Conservation (phyloP, 2,113 vertebrate species). For the Pleuronectes platessa region DNA sequence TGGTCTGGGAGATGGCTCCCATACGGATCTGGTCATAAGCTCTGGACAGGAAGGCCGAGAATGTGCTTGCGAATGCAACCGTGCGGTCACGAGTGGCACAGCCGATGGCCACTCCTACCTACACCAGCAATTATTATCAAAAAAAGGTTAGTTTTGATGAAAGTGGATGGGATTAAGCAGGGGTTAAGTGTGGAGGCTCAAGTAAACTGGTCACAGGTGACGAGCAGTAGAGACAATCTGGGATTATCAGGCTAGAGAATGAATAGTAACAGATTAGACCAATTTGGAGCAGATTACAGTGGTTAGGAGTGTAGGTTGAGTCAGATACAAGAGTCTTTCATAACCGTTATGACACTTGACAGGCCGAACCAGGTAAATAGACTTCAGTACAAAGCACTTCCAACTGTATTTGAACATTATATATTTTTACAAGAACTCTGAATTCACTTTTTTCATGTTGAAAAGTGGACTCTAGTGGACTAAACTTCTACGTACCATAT, state of each 20-base stretch:
- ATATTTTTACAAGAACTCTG: background rate
- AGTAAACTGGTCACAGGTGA: background rate
- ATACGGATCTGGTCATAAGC: slow-evolving; percentile 91
- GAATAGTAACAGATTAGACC: slow-evolving; percentile 55
- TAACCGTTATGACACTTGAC: background rate
- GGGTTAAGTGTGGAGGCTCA: background rate
- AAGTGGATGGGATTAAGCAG: background rate
- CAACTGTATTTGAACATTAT: background rate
- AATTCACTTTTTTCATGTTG: background rate
- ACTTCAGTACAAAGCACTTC: background rate
- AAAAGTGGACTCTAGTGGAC: background rate
- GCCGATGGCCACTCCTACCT: slow-evolving; percentile 89
- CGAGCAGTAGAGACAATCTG: background rate
- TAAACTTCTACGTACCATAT: slow-evolving; percentile 80
- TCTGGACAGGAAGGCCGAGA: slow-evolving; percentile 85
- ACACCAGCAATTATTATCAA: background rate
- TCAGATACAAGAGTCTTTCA: background rate
- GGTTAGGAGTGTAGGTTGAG: slow-evolving; percentile 2
- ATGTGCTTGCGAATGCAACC: slow-evolving; percentile 86
- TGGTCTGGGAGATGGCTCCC: slow-evolving; percentile 89
- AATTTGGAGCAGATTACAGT: slow-evolving; percentile 43
- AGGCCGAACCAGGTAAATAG: background rate
- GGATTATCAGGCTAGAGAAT: slow-evolving; percentile 36
- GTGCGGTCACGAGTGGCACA: slow-evolving; percentile 85
- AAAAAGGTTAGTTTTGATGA: background rate